These are phyloP conservation scores for Paramormyrops hopkinsi DNA, from an alignment of 2,797 vertebrate genomes.

Conservation along the genomic window DNA sequence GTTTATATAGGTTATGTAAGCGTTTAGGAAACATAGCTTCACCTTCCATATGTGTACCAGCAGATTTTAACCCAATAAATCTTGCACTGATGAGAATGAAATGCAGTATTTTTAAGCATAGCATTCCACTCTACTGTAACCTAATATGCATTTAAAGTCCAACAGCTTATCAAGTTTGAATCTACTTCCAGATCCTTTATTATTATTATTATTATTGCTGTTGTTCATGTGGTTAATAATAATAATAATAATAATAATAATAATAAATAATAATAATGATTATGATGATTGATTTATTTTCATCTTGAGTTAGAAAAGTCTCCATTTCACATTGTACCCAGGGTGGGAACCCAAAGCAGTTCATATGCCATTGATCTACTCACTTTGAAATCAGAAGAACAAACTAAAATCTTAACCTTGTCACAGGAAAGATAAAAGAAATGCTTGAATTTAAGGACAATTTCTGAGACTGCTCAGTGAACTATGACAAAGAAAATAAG, in stretches of 20 bases:
- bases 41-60: not conserved
- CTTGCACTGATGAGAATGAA: not conserved
- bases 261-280: not conserved
- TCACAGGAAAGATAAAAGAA: not conserved
- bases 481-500: not conserved
- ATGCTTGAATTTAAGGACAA: constrained; percentile 16
- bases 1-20: not conserved
- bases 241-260: not conserved
- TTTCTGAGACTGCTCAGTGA: not conserved
- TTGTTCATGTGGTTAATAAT: not conserved
- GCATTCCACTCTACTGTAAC: constrained; percentile 7
- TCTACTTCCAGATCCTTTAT: not conserved
- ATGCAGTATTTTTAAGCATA: constrained; percentile 3
- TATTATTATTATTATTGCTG: not conserved
- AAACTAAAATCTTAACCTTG: constrained; percentile 11
- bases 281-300: not conserved
- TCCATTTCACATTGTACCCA: not conserved
- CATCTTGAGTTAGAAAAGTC: not conserved
- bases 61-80: not conserved
- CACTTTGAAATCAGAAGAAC: constrained; percentile 14
- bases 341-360: not conserved
- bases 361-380: not conserved
- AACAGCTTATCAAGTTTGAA: not conserved
- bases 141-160: constrained; percentile 13
- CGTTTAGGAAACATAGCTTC: not conserved